These are phyloP conservation scores for Andrena bucephala DNA, from an alignment of 2,888 invertebrate genomes.

Conservation along the genomic window DNA sequence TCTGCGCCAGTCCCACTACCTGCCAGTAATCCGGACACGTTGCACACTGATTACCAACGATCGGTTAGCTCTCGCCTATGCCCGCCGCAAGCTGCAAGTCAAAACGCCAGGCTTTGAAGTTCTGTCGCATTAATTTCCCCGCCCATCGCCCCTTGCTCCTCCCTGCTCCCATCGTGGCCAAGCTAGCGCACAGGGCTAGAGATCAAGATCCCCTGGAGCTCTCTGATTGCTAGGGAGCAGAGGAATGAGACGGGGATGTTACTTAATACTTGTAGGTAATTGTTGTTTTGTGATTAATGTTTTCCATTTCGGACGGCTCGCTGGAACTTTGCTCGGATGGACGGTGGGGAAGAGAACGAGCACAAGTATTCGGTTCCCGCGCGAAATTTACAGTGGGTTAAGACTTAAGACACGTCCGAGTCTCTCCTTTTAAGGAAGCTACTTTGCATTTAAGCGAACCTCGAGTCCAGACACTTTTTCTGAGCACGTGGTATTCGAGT, in stretches of 20 bases:
- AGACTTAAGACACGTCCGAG: not conserved
- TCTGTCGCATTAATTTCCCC: slow-evolving; percentile 67
- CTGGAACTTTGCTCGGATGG: slow-evolving; percentile 2
- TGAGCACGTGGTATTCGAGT: too few relatives aligned
- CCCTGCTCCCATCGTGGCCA: slow-evolving; percentile 7
- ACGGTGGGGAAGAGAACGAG: too few relatives aligned
- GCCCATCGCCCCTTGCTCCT: not conserved
- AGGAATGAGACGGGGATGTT: slow-evolving; percentile 13
- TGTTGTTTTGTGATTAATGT: slow-evolving; percentile 50
- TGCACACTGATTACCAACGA: slow-evolving; percentile 69
- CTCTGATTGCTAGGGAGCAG: slow-evolving; percentile 23
- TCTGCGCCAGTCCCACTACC: slow-evolving; percentile 41
- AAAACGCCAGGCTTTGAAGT: slow-evolving; percentile 67
- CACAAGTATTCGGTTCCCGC: not conserved
- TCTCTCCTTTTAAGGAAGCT: too few relatives aligned
- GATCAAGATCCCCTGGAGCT: slow-evolving; percentile 20
- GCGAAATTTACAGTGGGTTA: slow-evolving; percentile 10
- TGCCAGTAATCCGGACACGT: slow-evolving; percentile 68
- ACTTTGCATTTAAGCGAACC: too few relatives aligned
- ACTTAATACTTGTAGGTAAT: slow-evolving; percentile 46
- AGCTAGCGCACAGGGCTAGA: slow-evolving; percentile 16
- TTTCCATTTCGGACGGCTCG: slow-evolving; percentile 15
- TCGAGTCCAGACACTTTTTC: too few relatives aligned
- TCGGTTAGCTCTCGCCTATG: slow-evolving; percentile 62
- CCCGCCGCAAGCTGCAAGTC: slow-evolving; percentile 63